These are phyloP conservation scores for Heterodera filipjevi DNA, from an alignment of 2,888 invertebrate genomes.

Conservation along the genomic window DNA sequence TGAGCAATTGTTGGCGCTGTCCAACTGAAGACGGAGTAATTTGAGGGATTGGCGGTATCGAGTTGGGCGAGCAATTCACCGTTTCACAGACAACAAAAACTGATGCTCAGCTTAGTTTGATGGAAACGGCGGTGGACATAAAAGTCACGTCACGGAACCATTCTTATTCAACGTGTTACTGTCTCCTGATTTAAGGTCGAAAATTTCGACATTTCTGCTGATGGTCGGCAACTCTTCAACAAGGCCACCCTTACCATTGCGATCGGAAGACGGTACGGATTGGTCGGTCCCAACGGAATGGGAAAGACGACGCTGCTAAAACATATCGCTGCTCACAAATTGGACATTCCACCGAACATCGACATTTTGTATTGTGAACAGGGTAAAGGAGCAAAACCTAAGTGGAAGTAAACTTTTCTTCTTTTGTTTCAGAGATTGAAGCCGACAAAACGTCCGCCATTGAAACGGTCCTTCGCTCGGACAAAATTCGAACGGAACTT, in stretches of 20 bases:
- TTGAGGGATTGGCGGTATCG: slow-evolving; percentile 67
- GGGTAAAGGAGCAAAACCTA: slow-evolving; percentile 62
- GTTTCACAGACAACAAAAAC: slow-evolving; percentile 79
- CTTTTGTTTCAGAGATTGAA: slow-evolving; percentile 81
- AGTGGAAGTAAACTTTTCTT: not conserved
- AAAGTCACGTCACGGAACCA: slow-evolving; percentile 75
- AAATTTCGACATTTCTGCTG: slow-evolving; percentile 94
- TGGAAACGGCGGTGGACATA: slow-evolving; percentile 91
- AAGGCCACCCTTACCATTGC: slow-evolving; percentile 93
- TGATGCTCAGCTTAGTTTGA: slow-evolving; percentile 72
- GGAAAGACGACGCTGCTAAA: slow-evolving; percentile 95
- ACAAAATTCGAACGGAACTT: slow-evolving; percentile 82
- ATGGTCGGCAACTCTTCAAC: slow-evolving; percentile 93
- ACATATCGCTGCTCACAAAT: slow-evolving; percentile 86
- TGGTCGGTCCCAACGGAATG: slow-evolving; percentile 98
- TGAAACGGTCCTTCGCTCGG: slow-evolving; percentile 88
- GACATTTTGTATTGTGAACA: slow-evolving; percentile 94
- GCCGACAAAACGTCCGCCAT: slow-evolving; percentile 92
- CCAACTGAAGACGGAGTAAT: slow-evolving; percentile 57
- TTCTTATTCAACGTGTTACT: not conserved
- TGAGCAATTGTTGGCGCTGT: not conserved
- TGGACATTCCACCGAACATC: slow-evolving; percentile 92
- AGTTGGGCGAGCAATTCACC: slow-evolving; percentile 89
- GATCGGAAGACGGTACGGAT: slow-evolving; percentile 88
- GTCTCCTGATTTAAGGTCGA: slow-evolving; percentile 70